Conservation (phyloP, 2,797 vertebrate species). For the Oreochromis mossambicus region DNA sequence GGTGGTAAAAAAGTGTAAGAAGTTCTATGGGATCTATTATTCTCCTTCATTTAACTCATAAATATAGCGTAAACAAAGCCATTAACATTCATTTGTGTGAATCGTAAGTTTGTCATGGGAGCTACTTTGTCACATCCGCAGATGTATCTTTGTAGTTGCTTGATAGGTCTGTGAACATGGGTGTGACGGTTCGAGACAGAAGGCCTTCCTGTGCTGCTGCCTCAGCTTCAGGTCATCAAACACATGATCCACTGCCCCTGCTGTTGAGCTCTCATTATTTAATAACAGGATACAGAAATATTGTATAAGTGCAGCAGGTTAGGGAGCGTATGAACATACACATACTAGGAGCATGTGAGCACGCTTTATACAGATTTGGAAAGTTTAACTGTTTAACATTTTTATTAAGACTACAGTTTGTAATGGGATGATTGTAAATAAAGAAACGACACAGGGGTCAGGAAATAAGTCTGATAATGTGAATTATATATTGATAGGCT, state of each 20-base stretch:
- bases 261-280: neutral
- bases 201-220: neutral
- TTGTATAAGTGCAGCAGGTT: neutral
- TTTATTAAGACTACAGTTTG: neutral
- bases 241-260: neutral
- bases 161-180: neutral
- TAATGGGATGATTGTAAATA: neutral
- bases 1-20: neutral
- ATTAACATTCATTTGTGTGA: neutral
- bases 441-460: neutral
- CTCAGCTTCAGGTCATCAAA: neutral
- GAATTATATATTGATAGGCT: neutral
- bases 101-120: neutral
- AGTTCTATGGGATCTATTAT: neutral
- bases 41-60: neutral
- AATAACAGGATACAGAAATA: neutral
- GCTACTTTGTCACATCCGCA: neutral
- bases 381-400: neutral
- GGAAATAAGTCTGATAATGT: neutral
- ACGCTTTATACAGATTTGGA: neutral
- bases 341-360: neutral
- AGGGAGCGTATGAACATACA: neutral
- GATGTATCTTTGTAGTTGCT: neutral
- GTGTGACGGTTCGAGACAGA: neutral
- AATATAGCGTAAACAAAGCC: neutral